Evolutionary conservation across 2,888 invertebrate genomes (phyloP), one percentile per base, ranked within the genome.

Genomic region (Dendrolimus pini): DNA sequence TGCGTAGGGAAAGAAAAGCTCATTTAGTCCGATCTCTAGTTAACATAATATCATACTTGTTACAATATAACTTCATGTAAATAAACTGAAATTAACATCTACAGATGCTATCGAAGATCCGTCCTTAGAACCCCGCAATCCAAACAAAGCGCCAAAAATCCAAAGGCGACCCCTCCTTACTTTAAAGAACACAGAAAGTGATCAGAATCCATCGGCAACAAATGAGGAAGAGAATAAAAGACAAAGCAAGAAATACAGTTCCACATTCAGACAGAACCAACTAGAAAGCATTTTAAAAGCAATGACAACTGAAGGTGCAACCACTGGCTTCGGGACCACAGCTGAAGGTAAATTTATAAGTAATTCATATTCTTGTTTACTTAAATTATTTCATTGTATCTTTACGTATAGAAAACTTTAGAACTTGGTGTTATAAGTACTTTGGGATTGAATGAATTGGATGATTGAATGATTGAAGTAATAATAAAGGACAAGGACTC

Each of bases 241-340:
- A 64, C 89, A 89, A 62, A 89, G 89, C 69, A 90, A 90, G 74
- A 90, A 89, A 66, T 90, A 84, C 75, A 89, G 88, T 64, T 66
- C 87, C 8, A 83, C 78, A 58, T 85, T 89, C 64, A 88, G 83
- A 52, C 86, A 87, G 72, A 89, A 86, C 62, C 84, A 86, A 63
- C 65, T 89, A 7, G 83, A 85, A 52, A 83, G 86, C 30, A 68
- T 80, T n/a, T 63, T 86, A 55, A 84, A 78, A 56, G 63, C 65
- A 53, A 74, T 71, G 60, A 69, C 71, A 6, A 75, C 69, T 60
- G 74, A 68, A 59, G 80, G 78, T 58, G 70, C 73, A 0, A 85
- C 83, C 1, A 83, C 84, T 1, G 82, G 84, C 58, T 72, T 64
- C 54, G 75, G 67, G 57, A 77, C 75, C 30, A 81, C 75, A 57